Evolutionary conservation across 2,113 vertebrate species (phyloP).

Genomic region (Phalacrocorax aristotelis): DNA sequence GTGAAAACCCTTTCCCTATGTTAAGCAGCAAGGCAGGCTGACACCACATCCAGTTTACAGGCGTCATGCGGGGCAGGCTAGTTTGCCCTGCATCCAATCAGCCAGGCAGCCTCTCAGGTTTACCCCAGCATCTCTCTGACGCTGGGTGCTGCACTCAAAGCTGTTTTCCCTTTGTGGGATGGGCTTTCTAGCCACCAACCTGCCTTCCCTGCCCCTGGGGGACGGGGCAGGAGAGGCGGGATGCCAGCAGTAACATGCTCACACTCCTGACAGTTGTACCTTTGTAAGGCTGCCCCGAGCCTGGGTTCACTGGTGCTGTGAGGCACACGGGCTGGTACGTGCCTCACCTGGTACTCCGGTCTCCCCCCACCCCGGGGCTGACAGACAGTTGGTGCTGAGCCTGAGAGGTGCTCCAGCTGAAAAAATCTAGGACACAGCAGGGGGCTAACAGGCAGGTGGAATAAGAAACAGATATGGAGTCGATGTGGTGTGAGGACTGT

Average conservation of each 20-base stretch:
- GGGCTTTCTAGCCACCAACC: background rate
- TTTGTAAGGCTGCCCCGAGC: background rate
- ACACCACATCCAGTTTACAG: background rate
- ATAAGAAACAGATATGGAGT: constrained; percentile 57
- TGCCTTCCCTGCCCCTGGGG: fast-evolving
- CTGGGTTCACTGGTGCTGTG: background rate
- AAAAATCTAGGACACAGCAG: constrained; percentile 11
- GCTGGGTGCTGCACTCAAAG: background rate
- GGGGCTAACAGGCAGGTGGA: constrained; percentile 14
- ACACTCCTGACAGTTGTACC: background rate
- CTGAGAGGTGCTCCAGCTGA: background rate
- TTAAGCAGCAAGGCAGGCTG: background rate
- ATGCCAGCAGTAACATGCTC: background rate
- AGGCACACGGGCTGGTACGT: fast-evolving
- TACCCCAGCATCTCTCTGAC: background rate
- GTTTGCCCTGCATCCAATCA: background rate
- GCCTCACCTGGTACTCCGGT: background rate
- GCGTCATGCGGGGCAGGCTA: fast-evolving
- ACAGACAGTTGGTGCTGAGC: background rate
- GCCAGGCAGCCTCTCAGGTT: background rate
- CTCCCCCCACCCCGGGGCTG: background rate
- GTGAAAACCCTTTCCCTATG: background rate
- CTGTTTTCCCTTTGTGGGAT: background rate
- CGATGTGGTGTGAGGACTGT: constrained; percentile 4
- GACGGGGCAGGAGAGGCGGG: background rate